These are phyloP conservation scores for Hafferia zeledoni DNA, from an alignment of 2,797 vertebrate species.

Conservation along the genomic window DNA sequence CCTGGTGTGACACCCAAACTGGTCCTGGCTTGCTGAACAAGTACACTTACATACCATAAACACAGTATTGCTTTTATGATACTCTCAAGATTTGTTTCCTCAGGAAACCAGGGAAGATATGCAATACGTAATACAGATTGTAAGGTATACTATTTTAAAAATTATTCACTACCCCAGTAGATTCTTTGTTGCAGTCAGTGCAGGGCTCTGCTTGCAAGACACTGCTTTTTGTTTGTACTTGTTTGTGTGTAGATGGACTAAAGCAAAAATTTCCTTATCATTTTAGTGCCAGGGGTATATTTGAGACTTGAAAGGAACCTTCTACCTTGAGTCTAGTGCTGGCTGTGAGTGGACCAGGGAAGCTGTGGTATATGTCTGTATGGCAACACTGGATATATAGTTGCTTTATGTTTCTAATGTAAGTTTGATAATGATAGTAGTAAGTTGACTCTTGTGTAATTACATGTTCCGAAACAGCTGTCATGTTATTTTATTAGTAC, in stretches of 20 bases:
- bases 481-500: not conserved
- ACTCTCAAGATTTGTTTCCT: not conserved
- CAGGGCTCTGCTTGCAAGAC: not conserved
- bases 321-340: accelerated
- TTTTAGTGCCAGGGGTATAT: not conserved
- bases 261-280: not conserved
- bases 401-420: not conserved
- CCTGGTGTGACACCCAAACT: no score
- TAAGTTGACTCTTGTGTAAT: not conserved
- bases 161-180: accelerated
- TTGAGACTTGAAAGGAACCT: not conserved
- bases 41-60: not conserved
- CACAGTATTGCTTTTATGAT: not conserved
- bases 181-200: not conserved
- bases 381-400: not conserved
- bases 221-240: not conserved
- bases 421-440: not conserved
- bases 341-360: not conserved
- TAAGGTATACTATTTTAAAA: not conserved
- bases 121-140: not conserved
- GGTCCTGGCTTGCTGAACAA: no score
- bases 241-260: not conserved
- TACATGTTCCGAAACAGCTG: not conserved
- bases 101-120: not conserved
- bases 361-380: not conserved